Percentiles rank a stretch among this genome's conserved stretches.
Evolutionary conservation across 2,888 invertebrate species (phyloP).

Genomic region (Microctonus hyperodae): DNA sequence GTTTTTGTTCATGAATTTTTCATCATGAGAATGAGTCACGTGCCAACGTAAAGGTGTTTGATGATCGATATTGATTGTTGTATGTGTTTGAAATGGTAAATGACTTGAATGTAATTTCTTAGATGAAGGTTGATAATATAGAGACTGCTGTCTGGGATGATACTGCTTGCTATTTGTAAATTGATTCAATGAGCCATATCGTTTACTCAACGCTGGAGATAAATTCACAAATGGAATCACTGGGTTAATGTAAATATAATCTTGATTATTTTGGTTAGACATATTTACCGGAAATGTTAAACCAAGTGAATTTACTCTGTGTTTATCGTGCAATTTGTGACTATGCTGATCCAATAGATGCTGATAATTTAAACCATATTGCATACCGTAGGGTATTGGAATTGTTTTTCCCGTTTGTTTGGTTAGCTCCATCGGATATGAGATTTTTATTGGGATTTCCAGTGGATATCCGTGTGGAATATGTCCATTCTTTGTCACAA

Average conservation of each 20-base stretch:
- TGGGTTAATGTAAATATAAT: conserved; percentile 44
- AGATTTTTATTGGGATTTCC: conserved; percentile 63
- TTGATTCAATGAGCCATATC: conserved; percentile 33
- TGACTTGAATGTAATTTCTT: conserved; percentile 33
- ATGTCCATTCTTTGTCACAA: conserved; percentile 64
- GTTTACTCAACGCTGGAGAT: conserved; percentile 24
- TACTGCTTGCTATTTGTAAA: conserved; percentile 25
- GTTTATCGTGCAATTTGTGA: conserved; percentile 13
- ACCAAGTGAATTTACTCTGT: not conserved
- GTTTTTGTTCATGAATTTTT: conserved; percentile 33
- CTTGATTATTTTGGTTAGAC: conserved; percentile 38
- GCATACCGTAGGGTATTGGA: conserved; percentile 45
- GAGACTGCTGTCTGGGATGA: conserved; percentile 23
- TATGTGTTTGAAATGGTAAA: conserved; percentile 20
- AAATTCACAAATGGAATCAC: conserved; percentile 33
- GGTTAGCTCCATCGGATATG: conserved; percentile 53
- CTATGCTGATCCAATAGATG: conserved; percentile 35
- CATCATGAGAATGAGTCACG: conserved; percentile 32
- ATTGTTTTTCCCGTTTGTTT: conserved; percentile 48
- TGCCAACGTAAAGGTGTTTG: conserved; percentile 40
- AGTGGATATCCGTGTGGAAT: conserved; percentile 64
- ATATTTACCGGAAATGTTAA: not conserved
- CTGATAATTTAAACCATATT: conserved; percentile 49
- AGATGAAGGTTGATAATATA: not conserved
- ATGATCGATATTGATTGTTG: conserved; percentile 13